Conservation (phyloP, 2,113 vertebrate species). For the Egretta garzetta region DNA sequence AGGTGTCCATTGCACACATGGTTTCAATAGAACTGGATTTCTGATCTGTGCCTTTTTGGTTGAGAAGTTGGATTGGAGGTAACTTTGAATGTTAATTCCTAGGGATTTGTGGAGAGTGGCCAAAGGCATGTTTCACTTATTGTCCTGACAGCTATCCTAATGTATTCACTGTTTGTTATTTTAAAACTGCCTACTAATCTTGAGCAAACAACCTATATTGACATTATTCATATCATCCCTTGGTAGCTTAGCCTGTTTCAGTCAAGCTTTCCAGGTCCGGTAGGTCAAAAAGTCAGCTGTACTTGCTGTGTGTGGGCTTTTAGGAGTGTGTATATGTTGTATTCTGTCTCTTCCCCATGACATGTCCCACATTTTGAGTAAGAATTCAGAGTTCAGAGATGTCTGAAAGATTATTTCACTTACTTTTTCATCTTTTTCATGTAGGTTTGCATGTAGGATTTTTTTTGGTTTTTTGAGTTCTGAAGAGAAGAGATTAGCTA, state of each 20-base stretch:
- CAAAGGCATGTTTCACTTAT: not conserved
- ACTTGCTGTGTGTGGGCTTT: not conserved
- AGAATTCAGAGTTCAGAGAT: not conserved
- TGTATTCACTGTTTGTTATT: not conserved
- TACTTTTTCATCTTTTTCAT: not conserved
- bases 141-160: not conserved
- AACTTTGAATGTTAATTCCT: conserved; percentile 40
- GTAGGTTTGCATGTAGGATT: fast-evolving
- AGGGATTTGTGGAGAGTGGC: not conserved
- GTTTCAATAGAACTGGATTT: conserved; percentile 98
- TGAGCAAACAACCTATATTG: not conserved
- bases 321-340: not conserved
- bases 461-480: not conserved
- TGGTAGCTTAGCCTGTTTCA: not conserved
- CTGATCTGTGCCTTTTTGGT: conserved; percentile 98
- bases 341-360: not conserved
- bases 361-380: not conserved
- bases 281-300: not conserved
- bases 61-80: conserved; percentile 99
- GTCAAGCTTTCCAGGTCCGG: not conserved
- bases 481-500: not conserved
- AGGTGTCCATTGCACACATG: conserved; percentile 99
- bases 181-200: not conserved
- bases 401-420: not conserved
- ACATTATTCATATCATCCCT: not conserved